phyloP scores from a whole-genome alignment of 2,797 vertebrate genomes.

The Cryptoprocta ferox region DNA sequence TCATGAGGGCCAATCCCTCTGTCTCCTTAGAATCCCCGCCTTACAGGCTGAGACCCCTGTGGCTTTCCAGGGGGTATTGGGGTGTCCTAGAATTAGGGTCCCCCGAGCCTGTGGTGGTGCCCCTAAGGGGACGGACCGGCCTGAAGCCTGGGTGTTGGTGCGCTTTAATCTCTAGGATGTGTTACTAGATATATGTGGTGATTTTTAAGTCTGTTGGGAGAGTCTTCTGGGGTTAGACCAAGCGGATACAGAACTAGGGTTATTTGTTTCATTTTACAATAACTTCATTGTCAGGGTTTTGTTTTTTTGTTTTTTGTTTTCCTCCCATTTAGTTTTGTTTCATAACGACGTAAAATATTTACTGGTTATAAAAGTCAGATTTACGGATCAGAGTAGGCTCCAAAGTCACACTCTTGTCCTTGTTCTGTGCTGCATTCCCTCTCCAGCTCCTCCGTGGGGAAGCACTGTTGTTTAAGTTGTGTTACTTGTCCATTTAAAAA shows the following conservation, averaged over 20 bases:
- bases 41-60: not conserved
- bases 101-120: not conserved
- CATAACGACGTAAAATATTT: fast-evolving
- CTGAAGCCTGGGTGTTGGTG: fast-evolving
- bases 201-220: fast-evolving
- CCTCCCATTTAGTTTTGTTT: too few species aligned
- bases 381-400: fast-evolving
- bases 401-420: not conserved
- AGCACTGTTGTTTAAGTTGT: fast-evolving
- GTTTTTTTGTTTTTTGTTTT: not conserved
- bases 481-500: not conserved
- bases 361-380: fast-evolving
- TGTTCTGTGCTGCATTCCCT: fast-evolving
- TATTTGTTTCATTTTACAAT: fast-evolving
- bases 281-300: fast-evolving
- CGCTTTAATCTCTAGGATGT: fast-evolving
- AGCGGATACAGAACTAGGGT: fast-evolving
- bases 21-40: not conserved
- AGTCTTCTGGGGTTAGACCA: fast-evolving
- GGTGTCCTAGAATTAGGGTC: fast-evolving
- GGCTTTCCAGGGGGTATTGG: not conserved
- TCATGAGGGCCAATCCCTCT: fast-evolving
- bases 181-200: fast-evolving
- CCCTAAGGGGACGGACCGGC: fast-evolving
- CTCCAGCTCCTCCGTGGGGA: fast-evolving